Evolutionary conservation across 2,797 vertebrate genomes (phyloP).

Genomic region (Sandelia bainsii): DNA sequence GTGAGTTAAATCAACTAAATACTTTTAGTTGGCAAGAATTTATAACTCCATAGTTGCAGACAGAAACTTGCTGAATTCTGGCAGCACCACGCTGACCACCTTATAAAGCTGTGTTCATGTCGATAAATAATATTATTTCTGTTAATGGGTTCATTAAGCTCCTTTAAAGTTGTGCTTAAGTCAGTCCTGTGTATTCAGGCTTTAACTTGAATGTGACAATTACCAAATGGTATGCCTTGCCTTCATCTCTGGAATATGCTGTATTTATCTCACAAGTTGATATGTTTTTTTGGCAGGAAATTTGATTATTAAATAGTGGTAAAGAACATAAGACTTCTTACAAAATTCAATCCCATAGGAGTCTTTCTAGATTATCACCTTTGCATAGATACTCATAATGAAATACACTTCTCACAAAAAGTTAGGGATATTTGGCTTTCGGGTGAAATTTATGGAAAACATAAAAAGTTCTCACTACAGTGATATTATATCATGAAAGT

Average conservation of each 20-base stretch:
- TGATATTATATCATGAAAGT: too few relatives aligned
- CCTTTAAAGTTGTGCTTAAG: slow-evolving; percentile 8
- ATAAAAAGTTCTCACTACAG: too few relatives aligned
- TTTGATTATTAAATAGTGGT: slow-evolving; percentile 10
- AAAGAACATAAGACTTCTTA: too few relatives aligned
- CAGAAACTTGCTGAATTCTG: not conserved
- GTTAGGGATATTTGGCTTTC: too few relatives aligned
- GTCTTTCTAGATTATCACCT: too few relatives aligned
- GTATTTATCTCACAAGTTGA: slow-evolving; percentile 20
- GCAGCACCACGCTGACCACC: not conserved
- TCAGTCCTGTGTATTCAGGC: slow-evolving; percentile 1
- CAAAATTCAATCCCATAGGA: too few relatives aligned
- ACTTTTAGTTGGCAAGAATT: too few relatives aligned
- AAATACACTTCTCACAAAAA: too few relatives aligned
- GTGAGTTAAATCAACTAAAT: too few relatives aligned
- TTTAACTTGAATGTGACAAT: slow-evolving; percentile 18
- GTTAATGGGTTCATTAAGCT: slow-evolving; percentile 6
- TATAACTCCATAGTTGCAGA: not conserved
- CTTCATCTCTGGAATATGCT: slow-evolving; percentile 31
- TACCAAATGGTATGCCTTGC: slow-evolving; percentile 7
- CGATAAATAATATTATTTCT: not conserved
- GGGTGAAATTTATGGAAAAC: too few relatives aligned
- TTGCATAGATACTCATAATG: too few relatives aligned
- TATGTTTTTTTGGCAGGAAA: slow-evolving; percentile 55
- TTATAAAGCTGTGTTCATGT: not conserved